A percentile compares a stretch with the other conserved stretches of the same genome.
Conservation (phyloP, 2,888 invertebrate genomes). For the Ornithoptera alexandrae region DNA sequence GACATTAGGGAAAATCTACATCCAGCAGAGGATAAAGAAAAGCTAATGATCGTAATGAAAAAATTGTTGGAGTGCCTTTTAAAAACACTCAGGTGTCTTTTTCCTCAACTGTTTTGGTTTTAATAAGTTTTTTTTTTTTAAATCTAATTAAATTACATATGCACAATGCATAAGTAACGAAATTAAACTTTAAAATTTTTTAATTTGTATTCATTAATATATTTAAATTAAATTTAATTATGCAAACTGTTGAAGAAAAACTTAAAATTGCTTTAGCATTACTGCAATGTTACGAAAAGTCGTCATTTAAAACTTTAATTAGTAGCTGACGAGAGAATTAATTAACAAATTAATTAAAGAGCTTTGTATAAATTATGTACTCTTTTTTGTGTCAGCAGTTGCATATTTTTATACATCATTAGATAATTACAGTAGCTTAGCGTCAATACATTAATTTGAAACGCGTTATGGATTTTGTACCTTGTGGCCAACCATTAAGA, state of each 20-base stretch:
- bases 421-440: constrained; percentile 17
- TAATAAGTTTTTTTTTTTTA: too few species aligned
- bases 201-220: not conserved
- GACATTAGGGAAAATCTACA: too few species aligned
- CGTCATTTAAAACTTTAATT: constrained; percentile 8
- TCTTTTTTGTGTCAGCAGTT: constrained; percentile 19
- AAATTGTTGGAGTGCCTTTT: too few species aligned
- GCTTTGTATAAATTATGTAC: constrained; percentile 15
- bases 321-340: constrained; percentile 24
- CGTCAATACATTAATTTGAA: constrained; percentile 21
- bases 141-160: not conserved
- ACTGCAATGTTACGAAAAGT: not conserved
- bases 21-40: too few species aligned
- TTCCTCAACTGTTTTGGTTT: too few species aligned
- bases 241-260: not conserved
- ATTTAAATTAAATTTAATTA: not conserved
- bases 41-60: too few species aligned
- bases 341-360: constrained; percentile 27
- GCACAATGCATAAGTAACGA: not conserved
- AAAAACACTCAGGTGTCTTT: too few species aligned
- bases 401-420: constrained; percentile 14
- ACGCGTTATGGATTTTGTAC: constrained; percentile 36
- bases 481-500: constrained; percentile 41
- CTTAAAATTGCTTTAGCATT: not conserved
- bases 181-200: not conserved